Conservation (phyloP, 1,140 invertebrate genomes). For the Hypsibius dujardini region DNA sequence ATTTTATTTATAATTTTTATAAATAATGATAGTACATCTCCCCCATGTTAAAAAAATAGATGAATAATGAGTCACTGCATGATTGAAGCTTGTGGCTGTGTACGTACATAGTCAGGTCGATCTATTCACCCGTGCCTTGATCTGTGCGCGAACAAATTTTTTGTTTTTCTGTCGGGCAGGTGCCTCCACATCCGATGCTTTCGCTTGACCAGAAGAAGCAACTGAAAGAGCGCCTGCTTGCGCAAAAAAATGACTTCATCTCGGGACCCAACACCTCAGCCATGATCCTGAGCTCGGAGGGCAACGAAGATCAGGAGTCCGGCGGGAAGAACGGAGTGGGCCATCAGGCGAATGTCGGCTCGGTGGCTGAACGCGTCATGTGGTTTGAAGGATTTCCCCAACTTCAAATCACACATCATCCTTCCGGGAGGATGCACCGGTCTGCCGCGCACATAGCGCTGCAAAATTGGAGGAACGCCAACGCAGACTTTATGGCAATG, state of each 20-base stretch:
- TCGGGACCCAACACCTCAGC: constrained; percentile 19
- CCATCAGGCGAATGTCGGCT: constrained; percentile 47
- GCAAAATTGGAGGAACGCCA: constrained; percentile 7
- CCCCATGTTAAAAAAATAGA: no score
- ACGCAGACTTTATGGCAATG: neutral
- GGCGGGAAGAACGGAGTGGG: neutral
- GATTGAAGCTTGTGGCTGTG: no score
- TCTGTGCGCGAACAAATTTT: no score
- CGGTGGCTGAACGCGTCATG: constrained; percentile 70
- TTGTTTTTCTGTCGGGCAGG: no score
- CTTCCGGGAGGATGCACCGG: constrained; percentile 28
- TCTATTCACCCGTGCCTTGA: no score
- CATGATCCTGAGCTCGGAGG: constrained; percentile 10
- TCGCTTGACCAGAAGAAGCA: constrained; percentile 47
- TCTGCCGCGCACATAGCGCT: constrained; percentile 19
- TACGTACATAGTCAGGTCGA: no score
- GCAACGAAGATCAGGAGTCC: constrained; percentile 20
- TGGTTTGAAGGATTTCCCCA: constrained; percentile 75
- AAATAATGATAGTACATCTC: no score
- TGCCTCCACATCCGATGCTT: constrained; percentile 44
- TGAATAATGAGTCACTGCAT: no score
- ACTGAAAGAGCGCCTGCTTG: constrained; percentile 33
- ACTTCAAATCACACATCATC: constrained; percentile 27
- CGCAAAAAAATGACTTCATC: constrained; percentile 24
- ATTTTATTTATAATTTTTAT: no score